Evolutionary conservation across 2,113 vertebrate genomes (phyloP).

Genomic region (Albula glossodonta): DNA sequence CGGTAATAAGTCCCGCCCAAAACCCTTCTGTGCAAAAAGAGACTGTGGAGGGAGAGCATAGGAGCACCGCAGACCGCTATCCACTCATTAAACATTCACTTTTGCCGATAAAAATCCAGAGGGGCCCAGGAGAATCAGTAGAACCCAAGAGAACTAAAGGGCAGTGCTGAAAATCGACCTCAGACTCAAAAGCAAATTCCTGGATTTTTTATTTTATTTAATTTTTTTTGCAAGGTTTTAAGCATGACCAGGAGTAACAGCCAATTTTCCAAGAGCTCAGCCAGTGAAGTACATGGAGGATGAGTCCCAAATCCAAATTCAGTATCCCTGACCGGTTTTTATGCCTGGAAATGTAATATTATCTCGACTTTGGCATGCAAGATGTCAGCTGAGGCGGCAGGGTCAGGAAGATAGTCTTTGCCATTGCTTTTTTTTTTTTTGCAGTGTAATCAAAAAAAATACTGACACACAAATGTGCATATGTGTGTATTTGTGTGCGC

Average conservation of each 20-base stretch:
- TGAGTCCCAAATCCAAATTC: conserved; percentile 29
- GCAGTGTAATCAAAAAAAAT: conserved; percentile 33
- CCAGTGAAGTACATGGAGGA: conserved; percentile 24
- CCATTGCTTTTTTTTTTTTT: conserved; percentile 12
- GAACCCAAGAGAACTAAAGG: background rate
- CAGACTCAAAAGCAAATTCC: background rate
- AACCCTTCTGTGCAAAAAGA: conserved; percentile 6
- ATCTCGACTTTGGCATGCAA: conserved; percentile 32
- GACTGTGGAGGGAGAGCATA: background rate
- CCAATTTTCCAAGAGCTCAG: conserved; percentile 32
- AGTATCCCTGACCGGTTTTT: conserved; percentile 21
- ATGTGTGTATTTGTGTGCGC: no score
- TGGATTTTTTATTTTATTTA: background rate
- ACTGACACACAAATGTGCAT: background rate
- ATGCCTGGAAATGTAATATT: conserved; percentile 31
- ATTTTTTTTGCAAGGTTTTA: conserved; percentile 6
- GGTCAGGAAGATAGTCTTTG: conserved; percentile 33
- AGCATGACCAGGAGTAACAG: conserved; percentile 39
- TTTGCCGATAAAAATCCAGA: background rate
- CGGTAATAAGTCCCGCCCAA: background rate
- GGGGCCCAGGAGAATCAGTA: background rate
- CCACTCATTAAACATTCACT: conserved; percentile 4
- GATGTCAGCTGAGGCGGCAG: conserved; percentile 18
- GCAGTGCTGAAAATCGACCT: background rate
- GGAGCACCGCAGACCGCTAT: background rate